Evolutionary conservation across 2,888 invertebrate species (phyloP).

Genomic region (Zaprionus bogoriensis): DNA sequence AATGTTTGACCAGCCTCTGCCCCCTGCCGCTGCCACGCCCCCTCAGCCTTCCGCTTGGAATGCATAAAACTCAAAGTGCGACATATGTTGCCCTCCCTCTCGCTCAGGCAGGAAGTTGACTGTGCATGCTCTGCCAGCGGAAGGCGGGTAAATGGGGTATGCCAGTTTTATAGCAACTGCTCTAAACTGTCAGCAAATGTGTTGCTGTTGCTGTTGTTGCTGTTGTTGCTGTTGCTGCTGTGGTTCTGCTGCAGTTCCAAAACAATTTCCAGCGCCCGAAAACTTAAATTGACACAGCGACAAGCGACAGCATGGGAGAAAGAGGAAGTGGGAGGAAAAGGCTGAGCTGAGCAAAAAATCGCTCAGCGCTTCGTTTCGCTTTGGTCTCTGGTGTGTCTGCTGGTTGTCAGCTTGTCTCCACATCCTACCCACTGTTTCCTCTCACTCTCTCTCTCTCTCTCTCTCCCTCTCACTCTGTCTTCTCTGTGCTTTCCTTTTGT

Average conservation of each 20-base stretch:
- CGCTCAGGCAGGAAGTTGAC: neutral
- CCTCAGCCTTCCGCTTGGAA: slow-evolving; percentile 2
- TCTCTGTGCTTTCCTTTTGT: slow-evolving; percentile 7
- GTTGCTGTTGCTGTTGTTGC: slow-evolving; percentile 6
- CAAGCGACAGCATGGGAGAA: neutral
- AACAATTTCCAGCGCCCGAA: slow-evolving; percentile 12
- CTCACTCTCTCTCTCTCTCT: neutral
- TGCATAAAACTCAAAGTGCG: slow-evolving; percentile 47
- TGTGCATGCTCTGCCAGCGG: neutral
- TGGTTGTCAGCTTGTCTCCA: slow-evolving; percentile 18
- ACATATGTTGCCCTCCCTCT: slow-evolving; percentile 45
- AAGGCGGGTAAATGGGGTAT: slow-evolving; percentile 2
- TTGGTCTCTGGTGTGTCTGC: slow-evolving; percentile 36
- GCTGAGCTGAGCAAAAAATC: slow-evolving; percentile 14
- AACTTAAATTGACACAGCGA: slow-evolving; percentile 21
- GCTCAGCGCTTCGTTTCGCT: slow-evolving; percentile 23
- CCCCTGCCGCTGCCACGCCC: neutral
- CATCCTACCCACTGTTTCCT: neutral
- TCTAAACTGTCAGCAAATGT: slow-evolving; percentile 9
- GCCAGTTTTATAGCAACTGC: slow-evolving; percentile 6
- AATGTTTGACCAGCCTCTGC: slow-evolving; percentile 1
- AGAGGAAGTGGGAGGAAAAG: neutral
- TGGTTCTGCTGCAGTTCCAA: slow-evolving; percentile 8
- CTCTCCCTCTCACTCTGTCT: neutral
- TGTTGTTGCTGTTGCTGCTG: slow-evolving; percentile 1